Evolutionary conservation across 2,797 vertebrate genomes (phyloP), one percentile per base, ranked within the genome.

Genomic region (Ispidina picta): DNA sequence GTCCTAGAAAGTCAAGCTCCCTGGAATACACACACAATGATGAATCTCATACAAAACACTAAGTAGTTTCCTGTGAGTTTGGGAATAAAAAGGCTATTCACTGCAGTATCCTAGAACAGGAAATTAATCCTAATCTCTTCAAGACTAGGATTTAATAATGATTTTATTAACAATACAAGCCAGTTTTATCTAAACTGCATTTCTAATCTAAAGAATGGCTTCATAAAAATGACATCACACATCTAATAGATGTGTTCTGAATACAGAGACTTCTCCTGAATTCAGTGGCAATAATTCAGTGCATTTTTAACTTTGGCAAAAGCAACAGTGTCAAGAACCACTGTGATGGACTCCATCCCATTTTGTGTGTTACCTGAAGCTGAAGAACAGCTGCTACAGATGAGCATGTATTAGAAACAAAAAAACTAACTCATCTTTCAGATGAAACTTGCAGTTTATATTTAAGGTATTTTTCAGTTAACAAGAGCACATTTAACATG

Each of bases 1-100:
- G 70, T 63, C 76, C 73, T 83, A 65, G 58, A 55, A 65, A 83
- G 58, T 65, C 92, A 77, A 13, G 20, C 72, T 90, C 35, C 49
- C 60, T 22, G 54, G 76, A 92, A 87, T 64, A 77, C 39, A 70
- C 46, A 54, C 72, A 44, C 26, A 15, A 44, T 51, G 73, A 39
- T 93, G 75, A 74, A 60, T 19, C 39, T 86, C 54, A 20, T 7
- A 49, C 37, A 65, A 77, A 80, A 82, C 43, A 65, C 37, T 74
- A 81, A 82, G 56, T 41, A 92, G 79, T 77, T 94, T 82, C 75
- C 66, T 89, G 39, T 41, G 84, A 88, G 83, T 78, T 91, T 88
- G 51, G 35, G 88, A 87, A 94, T 90, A 95, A 94, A 94, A 83
- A 93, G 55, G 59, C 64, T 31, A 83, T 95, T 97, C 89, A 94